phyloP scores from a whole-genome alignment of 2,888 invertebrate species.

The Drosophila kambysellisi region DNA sequence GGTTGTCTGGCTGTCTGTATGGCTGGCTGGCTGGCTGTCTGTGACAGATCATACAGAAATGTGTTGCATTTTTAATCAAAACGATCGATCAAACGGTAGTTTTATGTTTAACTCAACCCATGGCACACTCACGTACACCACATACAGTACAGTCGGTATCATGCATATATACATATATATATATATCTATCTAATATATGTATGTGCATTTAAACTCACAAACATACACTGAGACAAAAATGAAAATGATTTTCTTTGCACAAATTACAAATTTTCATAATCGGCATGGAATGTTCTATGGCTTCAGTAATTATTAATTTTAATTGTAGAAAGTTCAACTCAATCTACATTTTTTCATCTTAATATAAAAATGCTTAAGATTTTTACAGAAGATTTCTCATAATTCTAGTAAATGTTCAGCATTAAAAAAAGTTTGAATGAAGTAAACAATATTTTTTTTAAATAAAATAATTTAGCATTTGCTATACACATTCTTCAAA shows the following conservation, averaged over 20 bases:
- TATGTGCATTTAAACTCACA: slow-evolving; percentile 12
- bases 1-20: slow-evolving; percentile 31
- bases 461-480: neutral
- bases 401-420: too few relatives aligned
- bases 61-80: slow-evolving; percentile 84
- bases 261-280: neutral
- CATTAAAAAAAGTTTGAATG: too few relatives aligned
- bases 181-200: slow-evolving; percentile 4
- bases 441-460: too few relatives aligned
- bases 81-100: slow-evolving; percentile 84
- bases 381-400: neutral
- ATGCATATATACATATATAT: slow-evolving; percentile 4
- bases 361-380: neutral
- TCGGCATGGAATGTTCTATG: neutral
- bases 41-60: slow-evolving; percentile 83
- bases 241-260: neutral
- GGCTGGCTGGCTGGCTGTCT: slow-evolving; percentile 48
- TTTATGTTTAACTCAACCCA: slow-evolving; percentile 64
- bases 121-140: slow-evolving; percentile 39
- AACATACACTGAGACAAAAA: slow-evolving; percentile 16
- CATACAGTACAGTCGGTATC: slow-evolving; percentile 1
- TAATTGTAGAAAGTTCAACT: neutral
- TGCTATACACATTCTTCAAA: neutral
- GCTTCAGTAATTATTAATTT: neutral
- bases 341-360: neutral